Conservation (phyloP, 1,140 invertebrate species). For the Acromyrmex heyeri region DNA sequence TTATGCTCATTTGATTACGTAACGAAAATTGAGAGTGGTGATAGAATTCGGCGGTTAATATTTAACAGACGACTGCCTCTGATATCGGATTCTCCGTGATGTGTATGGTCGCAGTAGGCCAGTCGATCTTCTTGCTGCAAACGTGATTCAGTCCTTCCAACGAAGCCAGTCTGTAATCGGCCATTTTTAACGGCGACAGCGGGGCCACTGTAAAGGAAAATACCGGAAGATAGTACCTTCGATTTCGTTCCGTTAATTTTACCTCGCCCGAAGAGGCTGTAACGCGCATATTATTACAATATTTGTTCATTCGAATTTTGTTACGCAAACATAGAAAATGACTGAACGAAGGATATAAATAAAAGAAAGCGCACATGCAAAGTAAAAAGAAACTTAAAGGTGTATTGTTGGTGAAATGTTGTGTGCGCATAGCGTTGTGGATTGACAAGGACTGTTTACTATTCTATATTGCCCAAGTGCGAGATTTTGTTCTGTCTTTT, state of each 20-base stretch:
- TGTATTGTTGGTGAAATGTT: constrained; percentile 79
- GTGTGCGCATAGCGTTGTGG: constrained; percentile 80
- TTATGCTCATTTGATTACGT: constrained; percentile 39
- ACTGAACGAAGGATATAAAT: constrained; percentile 29
- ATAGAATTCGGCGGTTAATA: constrained; percentile 25
- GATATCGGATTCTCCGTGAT: constrained; percentile 93
- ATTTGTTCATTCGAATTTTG: constrained; percentile 44
- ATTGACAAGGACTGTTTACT: constrained; percentile 71
- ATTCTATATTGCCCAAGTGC: constrained; percentile 77
- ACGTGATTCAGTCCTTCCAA: constrained; percentile 87
- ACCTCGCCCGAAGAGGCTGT: constrained; percentile 57
- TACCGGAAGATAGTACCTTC: constrained; percentile 64
- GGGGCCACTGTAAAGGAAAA: constrained; percentile 89
- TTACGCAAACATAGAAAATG: constrained; percentile 33
- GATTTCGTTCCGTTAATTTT: not conserved
- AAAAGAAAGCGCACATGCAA: constrained; percentile 80
- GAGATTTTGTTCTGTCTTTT: constrained; percentile 38
- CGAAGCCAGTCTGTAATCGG: constrained; percentile 88
- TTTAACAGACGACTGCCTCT: constrained; percentile 91
- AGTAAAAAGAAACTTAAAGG: constrained; percentile 75
- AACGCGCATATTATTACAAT: constrained; percentile 52
- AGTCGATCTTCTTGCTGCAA: constrained; percentile 87
- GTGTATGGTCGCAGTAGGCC: constrained; percentile 90
- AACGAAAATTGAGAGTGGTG: constrained; percentile 56
- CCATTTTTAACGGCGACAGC: constrained; percentile 90